Conservation (phyloP, 2,113 vertebrate species). For the Theristicus caerulescens region DNA sequence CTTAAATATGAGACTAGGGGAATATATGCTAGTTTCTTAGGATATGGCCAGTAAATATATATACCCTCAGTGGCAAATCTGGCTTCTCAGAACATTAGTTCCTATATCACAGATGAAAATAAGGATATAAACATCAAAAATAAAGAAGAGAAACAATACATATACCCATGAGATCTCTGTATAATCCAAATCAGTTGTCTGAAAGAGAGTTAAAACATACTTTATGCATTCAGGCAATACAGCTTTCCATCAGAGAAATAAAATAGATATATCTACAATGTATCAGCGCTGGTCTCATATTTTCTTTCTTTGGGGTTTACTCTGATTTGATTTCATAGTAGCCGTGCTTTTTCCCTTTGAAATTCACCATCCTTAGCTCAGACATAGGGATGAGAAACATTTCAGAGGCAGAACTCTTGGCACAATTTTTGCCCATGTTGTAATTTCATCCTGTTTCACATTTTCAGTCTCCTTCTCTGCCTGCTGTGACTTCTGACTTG, state of each 20-base stretch:
- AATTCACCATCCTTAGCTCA: not conserved
- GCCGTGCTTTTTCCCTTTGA: not conserved
- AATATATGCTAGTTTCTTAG: constrained; percentile 21
- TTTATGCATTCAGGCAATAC: not conserved
- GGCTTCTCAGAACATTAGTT: constrained; percentile 24
- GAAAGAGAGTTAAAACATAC: not conserved
- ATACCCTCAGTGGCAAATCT: constrained; percentile 21
- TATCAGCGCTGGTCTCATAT: not conserved
- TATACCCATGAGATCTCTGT: not conserved
- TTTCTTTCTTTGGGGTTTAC: not conserved
- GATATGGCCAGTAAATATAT: constrained; percentile 48
- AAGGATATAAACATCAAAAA: constrained; percentile 49
- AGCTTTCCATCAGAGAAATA: constrained; percentile 8
- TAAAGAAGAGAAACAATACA: constrained; percentile 8
- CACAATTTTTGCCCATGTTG: not conserved
- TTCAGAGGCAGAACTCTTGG: not conserved
- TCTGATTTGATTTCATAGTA: not conserved
- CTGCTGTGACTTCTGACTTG: not conserved
- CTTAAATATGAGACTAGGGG: constrained; percentile 11
- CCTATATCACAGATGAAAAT: constrained; percentile 50
- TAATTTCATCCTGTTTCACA: not conserved
- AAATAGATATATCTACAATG: not conserved
- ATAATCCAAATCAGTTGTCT: constrained; percentile 20
- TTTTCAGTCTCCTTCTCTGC: not conserved
- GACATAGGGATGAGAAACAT: not conserved